These are phyloP conservation scores for Parotia lawesii DNA, from an alignment of 2,113 vertebrate genomes.

Conservation along the genomic window DNA sequence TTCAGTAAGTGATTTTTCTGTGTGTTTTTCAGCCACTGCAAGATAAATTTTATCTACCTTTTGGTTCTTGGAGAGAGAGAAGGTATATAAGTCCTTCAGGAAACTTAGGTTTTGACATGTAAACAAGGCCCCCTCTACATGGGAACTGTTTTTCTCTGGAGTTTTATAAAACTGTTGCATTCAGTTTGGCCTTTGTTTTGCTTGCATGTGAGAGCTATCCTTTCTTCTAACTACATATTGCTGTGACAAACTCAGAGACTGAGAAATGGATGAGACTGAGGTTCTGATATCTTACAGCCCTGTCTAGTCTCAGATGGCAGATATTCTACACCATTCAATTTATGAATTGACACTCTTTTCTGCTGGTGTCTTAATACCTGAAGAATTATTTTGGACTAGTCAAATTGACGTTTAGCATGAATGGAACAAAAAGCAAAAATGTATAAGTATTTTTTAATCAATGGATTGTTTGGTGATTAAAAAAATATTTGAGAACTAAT, in stretches of 20 bases:
- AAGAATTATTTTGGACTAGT: neutral
- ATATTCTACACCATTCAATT: neutral
- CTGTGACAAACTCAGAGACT: neutral
- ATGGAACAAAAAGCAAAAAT: neutral
- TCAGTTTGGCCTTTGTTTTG: neutral
- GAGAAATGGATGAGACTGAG: neutral
- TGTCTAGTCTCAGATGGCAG: neutral
- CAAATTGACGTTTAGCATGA: neutral
- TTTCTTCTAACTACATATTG: neutral
- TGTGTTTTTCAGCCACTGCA: neutral
- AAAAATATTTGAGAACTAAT: neutral
- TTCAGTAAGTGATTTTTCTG: neutral
- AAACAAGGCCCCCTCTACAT: neutral
- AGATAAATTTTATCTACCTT: neutral
- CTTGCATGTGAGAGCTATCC: neutral
- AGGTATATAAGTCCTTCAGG: neutral
- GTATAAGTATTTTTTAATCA: neutral
- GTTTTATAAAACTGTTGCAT: neutral
- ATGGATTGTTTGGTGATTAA: neutral
- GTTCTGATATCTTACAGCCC: neutral
- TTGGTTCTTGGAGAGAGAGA: neutral
- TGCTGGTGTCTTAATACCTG: neutral
- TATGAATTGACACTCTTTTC: neutral
- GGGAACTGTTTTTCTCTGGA: neutral
- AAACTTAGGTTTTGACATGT: neutral